Evolutionary conservation across 2,113 vertebrate genomes (phyloP).

Genomic region (Platichthys flesus): DNA sequence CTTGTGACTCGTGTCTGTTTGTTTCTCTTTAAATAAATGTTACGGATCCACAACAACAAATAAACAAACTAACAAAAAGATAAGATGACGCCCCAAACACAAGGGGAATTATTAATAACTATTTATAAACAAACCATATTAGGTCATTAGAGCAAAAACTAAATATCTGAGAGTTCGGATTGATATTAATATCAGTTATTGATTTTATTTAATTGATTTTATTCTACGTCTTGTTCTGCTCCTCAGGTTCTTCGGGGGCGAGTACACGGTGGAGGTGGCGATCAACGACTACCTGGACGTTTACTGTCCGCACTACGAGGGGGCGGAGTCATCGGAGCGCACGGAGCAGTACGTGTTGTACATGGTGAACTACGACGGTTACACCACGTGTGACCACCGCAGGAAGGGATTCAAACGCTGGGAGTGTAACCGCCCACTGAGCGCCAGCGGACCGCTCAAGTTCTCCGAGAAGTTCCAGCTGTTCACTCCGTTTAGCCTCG

Average conservation of each 20-base stretch:
- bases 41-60: too few relatives aligned
- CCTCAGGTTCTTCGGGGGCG: conserved; percentile 88
- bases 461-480: conserved; percentile 99
- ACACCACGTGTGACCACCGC: conserved; percentile 90
- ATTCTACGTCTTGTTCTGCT: not conserved
- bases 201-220: not conserved
- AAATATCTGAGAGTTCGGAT: too few relatives aligned
- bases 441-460: conserved; percentile 90
- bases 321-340: conserved; percentile 79
- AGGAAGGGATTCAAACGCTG: conserved; percentile 95
- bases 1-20: too few relatives aligned
- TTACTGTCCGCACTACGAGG: conserved; percentile 95
- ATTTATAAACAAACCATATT: too few relatives aligned
- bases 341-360: conserved; percentile 94
- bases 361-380: conserved; percentile 96
- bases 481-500: conserved; percentile 96
- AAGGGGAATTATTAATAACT: too few relatives aligned
- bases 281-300: conserved; percentile 99
- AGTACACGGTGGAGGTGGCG: conserved; percentile 94
- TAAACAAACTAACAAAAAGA: too few relatives aligned
- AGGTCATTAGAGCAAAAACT: too few relatives aligned
- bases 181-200: too few relatives aligned
- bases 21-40: too few relatives aligned
- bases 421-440: conserved; percentile 93
- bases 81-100: too few relatives aligned